Evolutionary conservation across 2,888 invertebrate genomes (phyloP).

Genomic region (Pedicia rivosa): DNA sequence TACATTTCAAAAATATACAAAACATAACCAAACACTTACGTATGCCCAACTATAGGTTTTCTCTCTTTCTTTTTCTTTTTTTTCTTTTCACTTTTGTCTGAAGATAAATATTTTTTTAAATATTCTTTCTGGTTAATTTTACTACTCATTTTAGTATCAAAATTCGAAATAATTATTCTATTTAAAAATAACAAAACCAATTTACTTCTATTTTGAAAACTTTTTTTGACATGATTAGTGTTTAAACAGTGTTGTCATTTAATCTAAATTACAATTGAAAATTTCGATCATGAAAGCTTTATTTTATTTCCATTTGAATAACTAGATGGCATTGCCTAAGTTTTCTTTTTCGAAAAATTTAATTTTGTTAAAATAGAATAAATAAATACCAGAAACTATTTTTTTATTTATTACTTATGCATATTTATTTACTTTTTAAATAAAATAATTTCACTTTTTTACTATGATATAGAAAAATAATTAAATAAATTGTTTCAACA

Average conservation of each 20-base stretch:
- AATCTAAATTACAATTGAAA: not conserved
- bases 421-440: too few relatives aligned
- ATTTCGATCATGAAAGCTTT: too few relatives aligned
- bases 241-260: not conserved
- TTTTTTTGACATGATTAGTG: too few relatives aligned
- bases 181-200: not conserved
- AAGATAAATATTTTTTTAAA: conserved; percentile 57
- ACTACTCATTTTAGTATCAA: not conserved
- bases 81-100: conserved; percentile 42
- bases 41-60: conserved; percentile 20
- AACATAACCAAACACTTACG: not conserved
- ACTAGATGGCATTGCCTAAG: too few relatives aligned
- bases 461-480: too few relatives aligned
- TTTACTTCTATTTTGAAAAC: not conserved
- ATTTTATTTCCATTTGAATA: too few relatives aligned
- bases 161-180: not conserved
- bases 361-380: too few relatives aligned
- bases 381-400: too few relatives aligned
- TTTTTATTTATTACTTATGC: too few relatives aligned
- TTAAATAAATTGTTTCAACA: too few relatives aligned
- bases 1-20: not conserved
- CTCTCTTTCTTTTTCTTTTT: conserved; percentile 52
- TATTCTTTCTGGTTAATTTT: conserved; percentile 59
- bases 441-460: too few relatives aligned
- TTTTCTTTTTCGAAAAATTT: too few relatives aligned